A percentile compares a stretch with the other conserved stretches of the same genome.
Conservation (phyloP, 2,113 vertebrate species). For the Ophiodon elongatus region DNA sequence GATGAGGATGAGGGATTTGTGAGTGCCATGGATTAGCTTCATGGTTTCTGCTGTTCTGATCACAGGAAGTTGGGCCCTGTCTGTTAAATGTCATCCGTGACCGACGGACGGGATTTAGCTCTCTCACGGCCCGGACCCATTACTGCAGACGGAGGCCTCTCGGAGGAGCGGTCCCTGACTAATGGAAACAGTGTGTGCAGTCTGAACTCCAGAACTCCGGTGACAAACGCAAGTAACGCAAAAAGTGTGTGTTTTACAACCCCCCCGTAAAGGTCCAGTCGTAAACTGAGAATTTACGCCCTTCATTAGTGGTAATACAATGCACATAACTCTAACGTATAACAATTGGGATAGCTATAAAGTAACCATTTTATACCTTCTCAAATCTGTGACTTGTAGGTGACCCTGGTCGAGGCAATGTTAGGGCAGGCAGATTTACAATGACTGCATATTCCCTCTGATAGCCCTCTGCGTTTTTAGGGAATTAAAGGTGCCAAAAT, state of each 20-base stretch:
- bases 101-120: slow-evolving; percentile 62
- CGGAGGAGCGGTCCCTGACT: slow-evolving; percentile 77
- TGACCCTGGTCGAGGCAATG: slow-evolving; percentile 82
- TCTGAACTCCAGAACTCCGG: slow-evolving; percentile 80
- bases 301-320: slow-evolving; percentile 89
- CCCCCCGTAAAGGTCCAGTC: slow-evolving; percentile 82
- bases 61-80: slow-evolving; percentile 71
- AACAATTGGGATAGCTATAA: slow-evolving; percentile 89
- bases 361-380: slow-evolving; percentile 86
- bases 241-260: slow-evolving; percentile 87
- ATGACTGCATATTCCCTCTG: slow-evolving; percentile 70
- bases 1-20: slow-evolving; percentile 63
- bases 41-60: slow-evolving; percentile 68
- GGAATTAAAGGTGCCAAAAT: slow-evolving; percentile 88
- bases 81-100: slow-evolving; percentile 82
- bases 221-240: slow-evolving; percentile 84
- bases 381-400: slow-evolving; percentile 85
- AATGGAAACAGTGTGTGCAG: slow-evolving; percentile 86
- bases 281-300: slow-evolving; percentile 88
- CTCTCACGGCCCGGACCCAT: slow-evolving; percentile 74
- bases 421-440: slow-evolving; percentile 84
- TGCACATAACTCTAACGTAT: slow-evolving; percentile 87
- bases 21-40: slow-evolving; percentile 65
- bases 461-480: slow-evolving; percentile 81
- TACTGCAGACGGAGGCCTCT: slow-evolving; percentile 73